Evolutionary conservation across 2,113 vertebrate genomes (phyloP), one percentile per base, ranked within the genome.

Genomic region (Embiotoca jacksoni): DNA sequence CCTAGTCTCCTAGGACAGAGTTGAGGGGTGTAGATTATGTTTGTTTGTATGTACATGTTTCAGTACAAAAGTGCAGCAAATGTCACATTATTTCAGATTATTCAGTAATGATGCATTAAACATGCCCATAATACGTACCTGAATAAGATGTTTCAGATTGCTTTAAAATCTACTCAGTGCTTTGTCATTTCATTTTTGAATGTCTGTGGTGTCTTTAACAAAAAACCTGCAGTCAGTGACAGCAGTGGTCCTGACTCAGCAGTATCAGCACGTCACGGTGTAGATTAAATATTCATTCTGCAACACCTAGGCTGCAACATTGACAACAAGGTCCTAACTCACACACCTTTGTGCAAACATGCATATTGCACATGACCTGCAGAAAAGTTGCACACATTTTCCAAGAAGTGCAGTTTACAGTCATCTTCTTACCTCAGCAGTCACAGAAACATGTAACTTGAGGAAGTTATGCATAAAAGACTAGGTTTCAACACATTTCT

Each of bases 301-400:
- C 32, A 61, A 71, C 53, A 68, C 52, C 11, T 53, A 0, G 36
- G 73, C 63, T 66, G 16, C 33, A 54, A 67, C 35, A 70, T 31
- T 80, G 47, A 65, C 80, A 81, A 86, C 83, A 91, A 78, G 67
- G 62, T 67, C 30, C 62, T n/a, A 83, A 69, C 52, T 86, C 39
- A 66, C 78, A 69, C 78, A 81, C 65, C 62, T 59, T 15, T 57
- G 78, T 87, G 85, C 66, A 84, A 82, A 89, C 47, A 62, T 31
- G 56, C 71, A 71, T 50, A 6, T 32, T 53, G 35, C 52, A 58
- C 52, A 78, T 49, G 54, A 72, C 57, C 35, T 5, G 9, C 23
- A 56, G 70, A 36, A 39, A 37, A 75, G 3, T 15, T 4, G 9
- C 14, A 49, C 5, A 37, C 13, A 10, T 32, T 58, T 54, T 41